A percentile compares a stretch with the other conserved stretches of the same genome.
Evolutionary conservation across 2,113 vertebrate genomes (phyloP).

Genomic region (Heloderma charlesbogerti): DNA sequence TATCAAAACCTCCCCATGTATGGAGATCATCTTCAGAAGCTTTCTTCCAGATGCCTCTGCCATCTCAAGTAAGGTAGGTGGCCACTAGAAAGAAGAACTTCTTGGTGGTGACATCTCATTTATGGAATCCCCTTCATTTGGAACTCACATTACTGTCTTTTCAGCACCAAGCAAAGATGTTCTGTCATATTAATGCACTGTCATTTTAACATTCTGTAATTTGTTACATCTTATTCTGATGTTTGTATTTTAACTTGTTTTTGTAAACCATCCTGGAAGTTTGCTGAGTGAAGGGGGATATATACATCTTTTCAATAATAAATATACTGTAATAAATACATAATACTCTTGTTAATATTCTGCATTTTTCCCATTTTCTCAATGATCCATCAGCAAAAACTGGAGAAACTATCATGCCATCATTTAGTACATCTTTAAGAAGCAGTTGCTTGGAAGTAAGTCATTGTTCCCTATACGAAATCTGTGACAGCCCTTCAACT

Average conservation of each 20-base stretch:
- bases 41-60: no score
- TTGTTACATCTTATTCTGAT: background rate
- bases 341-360: background rate
- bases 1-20: background rate
- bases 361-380: background rate
- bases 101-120: background rate
- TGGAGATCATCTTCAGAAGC: background rate
- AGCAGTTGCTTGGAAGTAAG: background rate
- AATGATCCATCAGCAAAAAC: background rate
- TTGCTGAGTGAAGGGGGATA: background rate
- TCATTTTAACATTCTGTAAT: background rate
- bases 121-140: background rate
- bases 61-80: background rate
- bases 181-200: background rate
- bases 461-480: background rate
- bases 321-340: background rate
- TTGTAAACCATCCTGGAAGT: background rate
- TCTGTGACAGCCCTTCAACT: background rate
- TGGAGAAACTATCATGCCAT: background rate
- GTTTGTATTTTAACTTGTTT: background rate
- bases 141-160: background rate
- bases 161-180: background rate
- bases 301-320: background rate
- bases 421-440: background rate
- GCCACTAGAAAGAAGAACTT: background rate